Percentiles rank a stretch among this genome's conserved stretches.
Evolutionary conservation across 2,113 vertebrate genomes (phyloP).

Genomic region (Tretioscincus oriximinensis): DNA sequence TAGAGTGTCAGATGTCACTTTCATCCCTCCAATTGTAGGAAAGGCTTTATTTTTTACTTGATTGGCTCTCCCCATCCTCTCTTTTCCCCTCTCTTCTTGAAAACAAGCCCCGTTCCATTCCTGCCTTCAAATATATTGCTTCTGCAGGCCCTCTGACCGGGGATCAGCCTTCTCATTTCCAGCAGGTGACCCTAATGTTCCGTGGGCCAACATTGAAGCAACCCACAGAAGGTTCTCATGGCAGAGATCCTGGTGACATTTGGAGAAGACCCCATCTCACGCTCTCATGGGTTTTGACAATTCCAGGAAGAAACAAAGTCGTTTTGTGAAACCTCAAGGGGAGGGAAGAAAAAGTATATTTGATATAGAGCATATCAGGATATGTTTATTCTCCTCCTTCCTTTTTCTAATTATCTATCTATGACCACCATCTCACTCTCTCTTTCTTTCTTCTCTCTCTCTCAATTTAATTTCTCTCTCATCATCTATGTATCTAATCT

Average conservation of each 20-base stretch:
- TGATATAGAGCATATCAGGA: not conserved
- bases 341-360: conserved; percentile 10
- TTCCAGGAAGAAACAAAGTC: conserved; percentile 28
- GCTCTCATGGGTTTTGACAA: not conserved
- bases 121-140: conserved; percentile 50
- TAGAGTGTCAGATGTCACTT: not conserved
- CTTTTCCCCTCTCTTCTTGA: conserved; percentile 49
- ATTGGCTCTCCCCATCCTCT: conserved; percentile 16
- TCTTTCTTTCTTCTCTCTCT: too few species aligned
- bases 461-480: too few species aligned
- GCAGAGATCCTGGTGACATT: conserved; percentile 20
- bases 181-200: conserved; percentile 42
- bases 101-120: conserved; percentile 55
- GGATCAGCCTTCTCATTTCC: conserved; percentile 51
- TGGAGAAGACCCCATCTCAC: conserved; percentile 32
- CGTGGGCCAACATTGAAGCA: conserved; percentile 12
- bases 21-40: conserved; percentile 44
- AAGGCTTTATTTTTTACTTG: conserved; percentile 48
- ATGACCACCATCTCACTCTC: too few species aligned
- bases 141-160: conserved; percentile 38
- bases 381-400: too few species aligned
- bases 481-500: too few species aligned
- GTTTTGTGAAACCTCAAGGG: not conserved
- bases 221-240: not conserved
- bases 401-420: too few species aligned